phyloP scores from a whole-genome alignment of 1,140 invertebrate species.

The Tetragonula clypearis region DNA sequence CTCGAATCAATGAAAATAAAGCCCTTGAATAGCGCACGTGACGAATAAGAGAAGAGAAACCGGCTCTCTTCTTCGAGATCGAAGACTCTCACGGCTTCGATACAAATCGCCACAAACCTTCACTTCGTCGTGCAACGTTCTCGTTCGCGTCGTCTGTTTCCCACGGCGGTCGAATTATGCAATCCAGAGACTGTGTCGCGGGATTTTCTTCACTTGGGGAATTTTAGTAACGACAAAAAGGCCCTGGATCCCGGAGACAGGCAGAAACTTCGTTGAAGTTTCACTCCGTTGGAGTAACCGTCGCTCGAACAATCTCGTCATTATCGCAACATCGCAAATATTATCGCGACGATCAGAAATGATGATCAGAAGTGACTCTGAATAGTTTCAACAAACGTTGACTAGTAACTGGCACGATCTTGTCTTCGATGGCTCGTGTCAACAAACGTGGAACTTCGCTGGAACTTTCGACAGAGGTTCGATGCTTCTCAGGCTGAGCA shows the following conservation, averaged over 20 bases:
- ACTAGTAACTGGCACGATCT: neutral
- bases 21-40: conserved; percentile 23
- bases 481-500: neutral
- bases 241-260: neutral
- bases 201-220: neutral
- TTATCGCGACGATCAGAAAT: neutral
- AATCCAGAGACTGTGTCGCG: neutral
- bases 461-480: neutral
- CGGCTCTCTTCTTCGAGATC: neutral
- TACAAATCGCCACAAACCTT: neutral
- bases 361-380: neutral
- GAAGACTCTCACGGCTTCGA: neutral
- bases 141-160: neutral
- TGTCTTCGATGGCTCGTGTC: no score
- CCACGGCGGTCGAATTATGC: no score
- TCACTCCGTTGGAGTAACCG: no score
- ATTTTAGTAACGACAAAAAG: neutral
- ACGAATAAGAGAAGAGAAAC: conserved; percentile 14
- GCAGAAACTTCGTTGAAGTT: neutral
- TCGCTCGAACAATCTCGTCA: no score
- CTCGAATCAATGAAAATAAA: conserved; percentile 46
- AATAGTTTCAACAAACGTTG: neutral
- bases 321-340: neutral
- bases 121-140: no score
- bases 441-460: neutral